phyloP scores from a whole-genome alignment of 2,888 invertebrate genomes.

The Suillia variegata region DNA sequence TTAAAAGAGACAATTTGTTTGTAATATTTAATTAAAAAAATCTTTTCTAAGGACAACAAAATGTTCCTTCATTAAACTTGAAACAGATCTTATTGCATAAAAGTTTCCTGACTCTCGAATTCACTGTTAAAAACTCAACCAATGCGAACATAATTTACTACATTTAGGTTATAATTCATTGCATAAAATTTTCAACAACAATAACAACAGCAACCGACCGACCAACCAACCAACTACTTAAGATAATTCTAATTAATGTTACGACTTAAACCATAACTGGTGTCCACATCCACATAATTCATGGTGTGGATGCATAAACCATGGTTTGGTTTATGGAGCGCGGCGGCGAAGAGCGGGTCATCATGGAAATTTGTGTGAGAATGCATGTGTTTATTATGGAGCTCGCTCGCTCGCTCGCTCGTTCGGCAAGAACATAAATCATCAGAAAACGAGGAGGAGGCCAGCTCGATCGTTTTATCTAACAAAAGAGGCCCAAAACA shows the following conservation, averaged over 20 bases:
- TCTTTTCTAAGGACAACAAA: too few species aligned
- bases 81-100: too few species aligned
- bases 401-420: neutral
- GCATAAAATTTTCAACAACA: too few species aligned
- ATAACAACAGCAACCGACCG: too few species aligned
- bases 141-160: too few species aligned
- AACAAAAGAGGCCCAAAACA: neutral
- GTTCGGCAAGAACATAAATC: neutral
- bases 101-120: too few species aligned
- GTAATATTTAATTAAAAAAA: too few species aligned
- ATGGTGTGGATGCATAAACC: constrained; percentile 3
- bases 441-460: neutral
- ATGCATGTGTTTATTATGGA: neutral
- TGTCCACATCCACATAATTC: constrained; percentile 2
- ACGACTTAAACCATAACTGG: constrained; percentile 5
- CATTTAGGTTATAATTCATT: too few species aligned
- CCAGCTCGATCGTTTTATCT: neutral
- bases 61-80: too few species aligned
- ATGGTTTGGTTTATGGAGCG: neutral
- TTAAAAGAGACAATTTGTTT: too few species aligned
- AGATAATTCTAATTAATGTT: constrained; percentile 39
- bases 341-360: neutral
- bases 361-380: neutral
- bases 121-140: too few species aligned
- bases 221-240: constrained; percentile 23